These are phyloP conservation scores for Serinus canaria DNA, from an alignment of 2,113 vertebrate species.

Conservation along the genomic window DNA sequence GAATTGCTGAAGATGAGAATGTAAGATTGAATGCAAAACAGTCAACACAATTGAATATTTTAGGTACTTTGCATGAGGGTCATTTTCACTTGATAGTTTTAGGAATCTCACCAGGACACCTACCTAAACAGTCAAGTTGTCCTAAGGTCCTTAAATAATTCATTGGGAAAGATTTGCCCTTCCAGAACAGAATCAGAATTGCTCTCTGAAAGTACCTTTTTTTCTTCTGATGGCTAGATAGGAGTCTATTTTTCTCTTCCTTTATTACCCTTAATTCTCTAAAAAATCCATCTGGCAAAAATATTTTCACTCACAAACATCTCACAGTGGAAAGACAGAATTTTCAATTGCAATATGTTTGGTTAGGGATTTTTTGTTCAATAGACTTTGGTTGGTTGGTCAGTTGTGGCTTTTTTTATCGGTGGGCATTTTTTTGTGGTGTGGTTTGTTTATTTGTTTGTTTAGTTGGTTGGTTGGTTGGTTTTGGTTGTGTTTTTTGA, in stretches of 20 bases:
- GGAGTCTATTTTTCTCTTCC: not conserved
- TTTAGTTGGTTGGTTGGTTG: not conserved
- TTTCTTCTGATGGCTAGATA: not conserved
- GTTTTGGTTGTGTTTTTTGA: fast-evolving
- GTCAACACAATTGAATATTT: not conserved
- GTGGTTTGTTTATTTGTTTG: not conserved
- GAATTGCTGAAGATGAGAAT: not conserved
- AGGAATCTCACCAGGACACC: not conserved
- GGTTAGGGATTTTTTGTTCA: not conserved
- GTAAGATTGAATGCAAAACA: not conserved
- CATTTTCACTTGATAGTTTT: not conserved
- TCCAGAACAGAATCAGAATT: not conserved
- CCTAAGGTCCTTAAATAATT: not conserved
- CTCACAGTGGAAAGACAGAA: not conserved
- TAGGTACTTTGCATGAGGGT: fast-evolving
- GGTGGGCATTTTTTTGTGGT: not conserved
- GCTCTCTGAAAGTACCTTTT: not conserved
- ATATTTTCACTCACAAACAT: not conserved
- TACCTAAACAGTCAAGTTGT: not conserved
- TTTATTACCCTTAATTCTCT: not conserved
- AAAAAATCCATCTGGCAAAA: not conserved
- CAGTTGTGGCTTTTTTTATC: fast-evolving
- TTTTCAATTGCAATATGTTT: not conserved
- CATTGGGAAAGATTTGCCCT: not conserved
- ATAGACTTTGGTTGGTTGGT: not conserved